Conservation (phyloP, 1,140 invertebrate genomes). For the Sinonovacula constricta region DNA sequence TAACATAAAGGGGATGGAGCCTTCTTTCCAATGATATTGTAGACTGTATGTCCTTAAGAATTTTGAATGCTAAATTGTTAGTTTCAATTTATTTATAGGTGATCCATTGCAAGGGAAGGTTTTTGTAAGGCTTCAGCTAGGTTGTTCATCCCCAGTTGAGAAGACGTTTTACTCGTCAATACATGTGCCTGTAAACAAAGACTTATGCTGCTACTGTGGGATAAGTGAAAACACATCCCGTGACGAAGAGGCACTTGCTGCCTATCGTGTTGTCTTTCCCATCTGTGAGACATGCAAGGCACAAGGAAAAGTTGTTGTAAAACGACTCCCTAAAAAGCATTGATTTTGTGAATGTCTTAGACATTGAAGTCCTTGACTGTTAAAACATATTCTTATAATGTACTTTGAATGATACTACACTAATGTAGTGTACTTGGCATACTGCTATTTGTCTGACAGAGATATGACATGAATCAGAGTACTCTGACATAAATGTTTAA, state of each 20-base stretch:
- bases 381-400: neutral
- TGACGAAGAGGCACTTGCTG: neutral
- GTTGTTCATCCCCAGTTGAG: neutral
- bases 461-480: neutral
- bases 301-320: neutral
- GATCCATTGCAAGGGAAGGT: slow-evolving; percentile 8
- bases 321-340: slow-evolving; percentile 1
- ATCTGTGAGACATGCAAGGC: slow-evolving; percentile 9
- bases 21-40: neutral
- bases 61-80: neutral
- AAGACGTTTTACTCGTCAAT: neutral
- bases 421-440: neutral
- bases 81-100: slow-evolving; percentile 8
- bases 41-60: too few species aligned
- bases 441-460: too few species aligned
- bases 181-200: slow-evolving; percentile 1
- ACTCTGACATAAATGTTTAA: neutral
- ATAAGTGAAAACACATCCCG: neutral
- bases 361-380: neutral
- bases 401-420: neutral
- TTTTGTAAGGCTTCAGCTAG: slow-evolving; percentile 27
- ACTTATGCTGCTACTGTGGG: slow-evolving; percentile 17
- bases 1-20: neutral
- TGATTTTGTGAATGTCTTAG: neutral
- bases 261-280: slow-evolving; percentile 9